Evolutionary conservation across 2,888 invertebrate genomes (phyloP).

Genomic region (Leucophenga maculata): DNA sequence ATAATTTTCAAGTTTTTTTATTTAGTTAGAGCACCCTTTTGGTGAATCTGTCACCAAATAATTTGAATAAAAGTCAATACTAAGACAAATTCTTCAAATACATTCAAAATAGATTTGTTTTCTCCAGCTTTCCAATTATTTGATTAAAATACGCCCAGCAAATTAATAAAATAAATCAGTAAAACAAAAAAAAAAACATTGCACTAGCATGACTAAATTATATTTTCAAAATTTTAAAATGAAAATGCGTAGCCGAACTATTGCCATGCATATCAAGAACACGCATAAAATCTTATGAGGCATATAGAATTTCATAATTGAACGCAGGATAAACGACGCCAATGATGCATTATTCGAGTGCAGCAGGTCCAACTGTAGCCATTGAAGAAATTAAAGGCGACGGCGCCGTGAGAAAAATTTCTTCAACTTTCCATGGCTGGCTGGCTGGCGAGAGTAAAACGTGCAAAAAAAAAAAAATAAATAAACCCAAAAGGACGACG

Average conservation of each 20-base stretch:
- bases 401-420: constrained; percentile 24
- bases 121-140: no score
- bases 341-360: constrained; percentile 7
- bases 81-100: no score
- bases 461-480: constrained; percentile 7
- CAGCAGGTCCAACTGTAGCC: constrained; percentile 2
- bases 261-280: constrained; percentile 22
- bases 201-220: not conserved
- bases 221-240: constrained; percentile 18
- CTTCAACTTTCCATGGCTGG: not conserved
- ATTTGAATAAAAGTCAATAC: no score
- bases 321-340: constrained; percentile 18
- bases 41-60: no score
- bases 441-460: no score
- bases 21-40: no score
- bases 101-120: no score
- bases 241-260: not conserved
- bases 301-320: constrained; percentile 28
- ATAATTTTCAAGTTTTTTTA: no score
- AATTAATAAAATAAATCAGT: constrained; percentile 27
- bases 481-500: not conserved
- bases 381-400: not conserved
- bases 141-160: constrained; percentile 16
- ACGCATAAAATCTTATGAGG: constrained; percentile 29
- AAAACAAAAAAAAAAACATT: not conserved